Evolutionary conservation across 1,140 invertebrate genomes (phyloP).

Genomic region (Heliconius hewitsoni): DNA sequence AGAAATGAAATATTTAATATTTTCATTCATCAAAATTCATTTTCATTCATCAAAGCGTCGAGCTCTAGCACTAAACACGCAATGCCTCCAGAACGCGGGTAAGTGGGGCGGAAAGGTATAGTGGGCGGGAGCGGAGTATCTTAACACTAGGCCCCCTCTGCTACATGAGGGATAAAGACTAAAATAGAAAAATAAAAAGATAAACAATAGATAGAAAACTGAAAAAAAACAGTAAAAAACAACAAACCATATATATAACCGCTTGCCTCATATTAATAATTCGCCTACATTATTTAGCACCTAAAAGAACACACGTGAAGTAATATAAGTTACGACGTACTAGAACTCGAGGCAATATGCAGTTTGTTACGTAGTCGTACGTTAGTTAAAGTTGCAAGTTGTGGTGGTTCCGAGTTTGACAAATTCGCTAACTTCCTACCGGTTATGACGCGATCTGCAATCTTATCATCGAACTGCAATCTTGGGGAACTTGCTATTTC

Average conservation of each 20-base stretch:
- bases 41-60: too few species aligned
- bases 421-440: slow-evolving; percentile 51
- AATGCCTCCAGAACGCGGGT: too few species aligned
- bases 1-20: too few species aligned
- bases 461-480: slow-evolving; percentile 56
- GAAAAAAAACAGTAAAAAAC: too few species aligned
- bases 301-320: slow-evolving; percentile 29
- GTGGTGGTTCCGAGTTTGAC: slow-evolving; percentile 40
- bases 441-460: slow-evolving; percentile 53
- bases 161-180: too few species aligned
- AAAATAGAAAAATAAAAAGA: too few species aligned
- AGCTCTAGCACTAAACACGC: too few species aligned
- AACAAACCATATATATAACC: slow-evolving; percentile 11
- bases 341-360: slow-evolving; percentile 32
- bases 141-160: too few species aligned
- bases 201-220: too few species aligned
- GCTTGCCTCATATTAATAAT: slow-evolving; percentile 21
- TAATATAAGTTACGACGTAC: slow-evolving; percentile 33
- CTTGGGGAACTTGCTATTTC: slow-evolving; percentile 40
- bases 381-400: slow-evolving; percentile 32
- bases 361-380: slow-evolving; percentile 34
- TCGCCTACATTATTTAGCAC: slow-evolving; percentile 18
- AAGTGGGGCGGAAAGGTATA: too few species aligned
- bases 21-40: too few species aligned
- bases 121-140: too few species aligned